Percentiles rank a stretch among this genome's conserved stretches.
Evolutionary conservation across 2,888 invertebrate genomes (phyloP).

Genomic region (Rhyacophila evoluta): DNA sequence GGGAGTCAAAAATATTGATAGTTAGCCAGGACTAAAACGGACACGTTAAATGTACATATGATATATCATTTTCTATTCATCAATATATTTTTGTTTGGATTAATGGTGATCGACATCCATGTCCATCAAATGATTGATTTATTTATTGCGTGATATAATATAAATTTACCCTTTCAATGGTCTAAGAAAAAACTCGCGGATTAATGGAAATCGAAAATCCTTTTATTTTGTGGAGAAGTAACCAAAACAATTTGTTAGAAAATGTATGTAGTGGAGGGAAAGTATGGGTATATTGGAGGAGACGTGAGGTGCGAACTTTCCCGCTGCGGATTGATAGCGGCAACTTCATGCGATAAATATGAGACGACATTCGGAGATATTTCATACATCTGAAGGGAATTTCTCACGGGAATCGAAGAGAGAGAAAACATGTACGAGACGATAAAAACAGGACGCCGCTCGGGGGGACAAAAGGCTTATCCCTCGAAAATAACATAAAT

Average conservation of each 20-base stretch:
- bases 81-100: no score
- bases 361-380: conserved; percentile 24
- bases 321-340: conserved; percentile 10
- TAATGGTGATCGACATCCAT: no score
- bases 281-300: neutral
- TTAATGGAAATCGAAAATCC: no score
- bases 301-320: conserved; percentile 22
- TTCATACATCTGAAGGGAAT: conserved; percentile 17
- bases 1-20: no score
- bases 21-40: no score
- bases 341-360: conserved; percentile 24
- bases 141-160: no score
- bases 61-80: no score
- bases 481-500: conserved; percentile 8
- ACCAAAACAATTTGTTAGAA: neutral
- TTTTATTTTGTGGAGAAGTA: neutral
- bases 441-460: conserved; percentile 9
- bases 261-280: neutral
- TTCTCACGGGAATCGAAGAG: conserved; percentile 21
- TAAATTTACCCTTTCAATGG: no score
- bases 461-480: neutral
- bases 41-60: no score
- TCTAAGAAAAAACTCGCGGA: no score
- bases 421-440: conserved; percentile 19
- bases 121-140: no score